Evolutionary conservation across 2,797 vertebrate genomes (phyloP), one percentile per base, ranked within the genome.

Genomic region (Harpagifer antarcticus): DNA sequence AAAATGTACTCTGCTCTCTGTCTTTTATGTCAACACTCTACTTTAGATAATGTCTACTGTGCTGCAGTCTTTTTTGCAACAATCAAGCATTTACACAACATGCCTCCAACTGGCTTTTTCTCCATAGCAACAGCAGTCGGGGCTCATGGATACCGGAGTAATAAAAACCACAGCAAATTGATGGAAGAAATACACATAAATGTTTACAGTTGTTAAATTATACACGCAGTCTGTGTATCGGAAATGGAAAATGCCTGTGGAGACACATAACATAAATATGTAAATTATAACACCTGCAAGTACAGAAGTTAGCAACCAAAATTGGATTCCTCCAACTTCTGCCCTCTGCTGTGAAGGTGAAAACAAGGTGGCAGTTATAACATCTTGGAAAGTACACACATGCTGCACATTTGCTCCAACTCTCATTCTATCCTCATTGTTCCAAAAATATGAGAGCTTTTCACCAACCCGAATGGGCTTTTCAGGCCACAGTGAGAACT

Each of bases 231-330:
- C 14, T 17, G 60, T 33, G 27, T 13, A 5, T 19, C 14, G 6
- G n/a, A 76, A 50, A 61, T 40, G 17, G 9, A 52, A 63, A 53
- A 17, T 37, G 49, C 33, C 43, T 2, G 31, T 48, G 43, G 33
- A 48, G 42, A 63, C 59, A 76, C 54, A 45, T 40, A 54, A 48
- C 37, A 64, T 19, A 50, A 63, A 73, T 40, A 68, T 23, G 45
- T 72, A 57, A 76, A 62, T 78, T 19, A 81, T 68, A 64, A 44
- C 66, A 52, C n/a, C 62, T 47, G 53, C 74, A 61, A 67, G 13
- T 19, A 1, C 33, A 37, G 52, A 52, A 12, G 19, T 23, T 16
- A 13, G 43, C 56, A 66, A 58, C 67, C 70, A 33, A 75, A 31
- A 75, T 53, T 59, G 57, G 53, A 66, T 79, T 71, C 40, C n/a